Conservation (phyloP, 1,140 invertebrate species). For the Nasonia giraulti region DNA sequence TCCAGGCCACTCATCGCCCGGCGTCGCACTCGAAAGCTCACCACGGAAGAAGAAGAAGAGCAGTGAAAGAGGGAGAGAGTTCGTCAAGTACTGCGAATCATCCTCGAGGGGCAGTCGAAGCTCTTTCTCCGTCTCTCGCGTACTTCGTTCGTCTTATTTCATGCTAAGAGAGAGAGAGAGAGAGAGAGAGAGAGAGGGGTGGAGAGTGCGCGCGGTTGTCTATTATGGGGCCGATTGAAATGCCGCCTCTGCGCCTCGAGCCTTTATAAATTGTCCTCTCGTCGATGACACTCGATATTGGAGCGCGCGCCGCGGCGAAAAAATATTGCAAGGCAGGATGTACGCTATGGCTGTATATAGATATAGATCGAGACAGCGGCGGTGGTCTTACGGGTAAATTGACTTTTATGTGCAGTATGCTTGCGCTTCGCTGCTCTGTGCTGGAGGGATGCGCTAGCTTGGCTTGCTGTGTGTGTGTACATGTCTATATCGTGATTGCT, state of each 20-base stretch:
- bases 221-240: constrained; percentile 26
- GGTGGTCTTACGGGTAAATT: constrained; percentile 21
- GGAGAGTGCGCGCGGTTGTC: too few species aligned
- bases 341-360: not conserved
- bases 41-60: not conserved
- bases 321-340: not conserved
- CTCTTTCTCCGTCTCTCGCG: not conserved
- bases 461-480: too few species aligned
- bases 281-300: constrained; percentile 39
- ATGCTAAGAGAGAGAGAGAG: not conserved
- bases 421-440: too few species aligned
- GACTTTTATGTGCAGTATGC: constrained; percentile 30
- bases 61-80: not conserved
- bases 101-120: constrained; percentile 3
- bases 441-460: too few species aligned
- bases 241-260: not conserved
- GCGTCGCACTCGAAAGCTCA: not conserved
- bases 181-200: too few species aligned
- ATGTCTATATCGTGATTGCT: too few species aligned
- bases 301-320: not conserved
- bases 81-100: constrained; percentile 12
- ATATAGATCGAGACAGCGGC: not conserved
- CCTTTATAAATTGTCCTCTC: constrained; percentile 42
- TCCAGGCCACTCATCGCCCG: not conserved
- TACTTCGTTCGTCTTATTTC: constrained; percentile 16